Evolutionary conservation across 2,797 vertebrate species (phyloP).

Genomic region (Rallus crepitans): DNA sequence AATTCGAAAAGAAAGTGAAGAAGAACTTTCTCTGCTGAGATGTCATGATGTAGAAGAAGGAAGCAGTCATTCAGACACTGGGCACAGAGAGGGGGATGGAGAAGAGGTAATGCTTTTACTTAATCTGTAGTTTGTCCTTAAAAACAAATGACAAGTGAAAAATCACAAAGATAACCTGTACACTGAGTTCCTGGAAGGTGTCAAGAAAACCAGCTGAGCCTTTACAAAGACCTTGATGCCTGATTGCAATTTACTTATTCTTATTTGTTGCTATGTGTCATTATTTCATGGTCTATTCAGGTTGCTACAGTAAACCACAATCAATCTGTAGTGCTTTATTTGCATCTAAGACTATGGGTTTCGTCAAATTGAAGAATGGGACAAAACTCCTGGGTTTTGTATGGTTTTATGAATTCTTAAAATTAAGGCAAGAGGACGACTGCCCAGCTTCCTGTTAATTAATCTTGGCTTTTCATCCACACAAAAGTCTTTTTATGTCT

Average conservation of each 20-base stretch:
- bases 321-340: background rate
- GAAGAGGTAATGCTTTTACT: slow-evolving; percentile 81
- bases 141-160: background rate
- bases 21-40: slow-evolving; percentile 89
- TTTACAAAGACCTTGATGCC: background rate
- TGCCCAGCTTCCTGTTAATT: background rate
- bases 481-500: background rate
- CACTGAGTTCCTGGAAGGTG: background rate
- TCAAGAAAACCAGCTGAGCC: background rate
- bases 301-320: background rate
- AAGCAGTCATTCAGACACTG: slow-evolving; percentile 76
- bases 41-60: slow-evolving; percentile 91
- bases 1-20: slow-evolving; percentile 90
- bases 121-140: background rate
- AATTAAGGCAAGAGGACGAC: background rate
- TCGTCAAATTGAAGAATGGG: background rate
- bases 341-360: background rate
- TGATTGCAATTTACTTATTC: background rate
- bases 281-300: background rate
- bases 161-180: background rate
- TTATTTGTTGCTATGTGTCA: background rate
- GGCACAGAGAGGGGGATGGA: slow-evolving; percentile 79
- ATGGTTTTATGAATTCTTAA: background rate
- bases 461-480: background rate
- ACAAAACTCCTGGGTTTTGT: background rate